These are phyloP conservation scores for Hesperia comma DNA, from an alignment of 2,888 invertebrate species.

Conservation along the genomic window DNA sequence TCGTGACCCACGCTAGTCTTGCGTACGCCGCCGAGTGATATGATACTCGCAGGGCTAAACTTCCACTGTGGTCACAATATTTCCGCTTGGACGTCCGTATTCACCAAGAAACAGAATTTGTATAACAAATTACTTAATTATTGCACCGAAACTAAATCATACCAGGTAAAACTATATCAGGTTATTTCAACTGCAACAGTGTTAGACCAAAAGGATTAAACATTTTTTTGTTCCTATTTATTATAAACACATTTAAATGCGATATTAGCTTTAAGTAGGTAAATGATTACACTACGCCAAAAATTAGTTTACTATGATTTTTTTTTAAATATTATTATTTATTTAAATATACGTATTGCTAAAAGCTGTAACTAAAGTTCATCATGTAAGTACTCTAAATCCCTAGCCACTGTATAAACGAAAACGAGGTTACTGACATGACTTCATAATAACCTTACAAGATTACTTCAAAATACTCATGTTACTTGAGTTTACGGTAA, in stretches of 20 bases:
- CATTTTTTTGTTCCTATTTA: too few species aligned
- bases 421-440: constrained; percentile 49
- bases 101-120: neutral
- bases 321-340: too few species aligned
- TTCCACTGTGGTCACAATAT: constrained; percentile 45
- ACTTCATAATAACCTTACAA: constrained; percentile 24
- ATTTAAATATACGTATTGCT: too few species aligned
- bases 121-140: neutral
- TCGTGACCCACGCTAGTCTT: constrained; percentile 25
- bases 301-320: too few species aligned
- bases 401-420: constrained; percentile 38
- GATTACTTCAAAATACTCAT: constrained; percentile 35
- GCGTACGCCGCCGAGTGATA: constrained; percentile 49
- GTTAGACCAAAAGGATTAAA: too few species aligned
- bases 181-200: too few species aligned
- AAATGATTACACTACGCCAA: too few species aligned
- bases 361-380: neutral
- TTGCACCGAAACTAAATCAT: neutral
- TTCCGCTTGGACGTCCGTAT: constrained; percentile 38
- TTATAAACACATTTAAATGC: too few species aligned
- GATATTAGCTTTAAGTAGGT: too few species aligned
- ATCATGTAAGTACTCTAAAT: neutral
- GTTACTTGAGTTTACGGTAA: constrained; percentile 46
- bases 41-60: constrained; percentile 53
- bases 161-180: too few species aligned